Evolutionary conservation across 2,113 vertebrate species (phyloP).

Genomic region (Copsychus sechellarum): DNA sequence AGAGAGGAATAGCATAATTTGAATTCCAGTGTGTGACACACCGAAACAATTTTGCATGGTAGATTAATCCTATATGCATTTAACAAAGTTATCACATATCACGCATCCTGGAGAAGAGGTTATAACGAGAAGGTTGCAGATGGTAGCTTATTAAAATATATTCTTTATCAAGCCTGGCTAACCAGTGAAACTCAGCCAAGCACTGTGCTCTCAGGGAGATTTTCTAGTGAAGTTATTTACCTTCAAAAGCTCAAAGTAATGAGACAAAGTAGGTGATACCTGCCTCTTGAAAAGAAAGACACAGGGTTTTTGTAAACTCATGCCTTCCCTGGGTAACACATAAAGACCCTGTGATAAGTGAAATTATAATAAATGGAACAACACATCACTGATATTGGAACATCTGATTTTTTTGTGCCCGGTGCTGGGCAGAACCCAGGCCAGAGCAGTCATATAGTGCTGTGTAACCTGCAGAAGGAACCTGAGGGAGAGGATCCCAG

Average conservation of each 20-base stretch:
- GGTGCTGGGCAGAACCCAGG: background rate
- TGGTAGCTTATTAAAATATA: constrained; percentile 11
- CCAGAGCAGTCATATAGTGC: background rate
- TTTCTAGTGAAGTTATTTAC: background rate
- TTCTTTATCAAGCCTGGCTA: background rate
- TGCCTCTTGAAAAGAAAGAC: background rate
- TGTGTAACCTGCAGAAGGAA: background rate
- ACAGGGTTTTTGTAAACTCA: background rate
- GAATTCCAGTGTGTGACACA: background rate
- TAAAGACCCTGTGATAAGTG: background rate
- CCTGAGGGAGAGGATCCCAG: background rate
- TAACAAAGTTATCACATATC: background rate
- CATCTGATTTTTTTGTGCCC: background rate
- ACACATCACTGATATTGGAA: background rate
- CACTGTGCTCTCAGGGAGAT: background rate
- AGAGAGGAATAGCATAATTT: background rate
- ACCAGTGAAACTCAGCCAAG: background rate
- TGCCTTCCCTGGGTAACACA: background rate
- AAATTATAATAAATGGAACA: background rate
- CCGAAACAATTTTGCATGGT: background rate
- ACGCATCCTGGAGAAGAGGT: background rate
- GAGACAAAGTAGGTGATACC: background rate
- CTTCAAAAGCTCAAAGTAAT: background rate
- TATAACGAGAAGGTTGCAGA: constrained; percentile 28
- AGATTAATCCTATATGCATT: background rate